Base-by-base conservation (phyloP, 2,797 vertebrate genomes). In the Cirrhinus molitorella region DNA sequence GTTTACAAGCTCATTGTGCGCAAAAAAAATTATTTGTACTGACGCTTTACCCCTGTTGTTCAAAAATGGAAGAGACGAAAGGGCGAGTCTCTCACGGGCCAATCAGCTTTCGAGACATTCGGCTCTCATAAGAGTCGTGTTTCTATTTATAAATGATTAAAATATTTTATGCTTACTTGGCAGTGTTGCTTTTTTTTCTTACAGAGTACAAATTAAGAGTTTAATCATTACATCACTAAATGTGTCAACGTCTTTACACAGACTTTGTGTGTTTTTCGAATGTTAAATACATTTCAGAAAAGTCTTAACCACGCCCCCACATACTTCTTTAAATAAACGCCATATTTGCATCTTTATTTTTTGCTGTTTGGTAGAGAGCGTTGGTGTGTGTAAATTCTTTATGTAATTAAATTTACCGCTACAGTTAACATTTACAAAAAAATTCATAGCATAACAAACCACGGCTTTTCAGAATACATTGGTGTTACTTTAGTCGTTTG, bases 71-170 rank as follows among this genome's bases (percentile, higher is more conserved):
- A 87, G 63, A 3, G 78, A 40, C 92, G 11, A 10, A 82, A 77
- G 89, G 94, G 93, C 77, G 92, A 86, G 74, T 87, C 86, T 53
- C 84, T 17, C 4, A 70, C 28, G 65, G 72, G 75, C 93, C 93
- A 94, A 81, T 94, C 89, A 91, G 86, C 13, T 47, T 74, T 9
- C 73, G 61, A 65, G 34, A 79, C 34, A 73, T 75, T 65, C 43
- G 0, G 65, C 51, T 2, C 61, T 55, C 91, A 91, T 4, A 88
- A 7, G 37, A 28, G 59, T 0, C 17, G n/a, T 47, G 4, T 37
- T 71, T 87, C 83, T 90, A 85, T 88, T 88, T 84, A 77, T 86
- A 86, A 77, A 68, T n/a, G 40, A 53, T 65, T 2, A 19, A 21
- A 31, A 1, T 40, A 66, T 19, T 21, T 13, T 25, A 16, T 25